Evolutionary conservation across 1,140 invertebrate genomes (phyloP), one percentile per base, ranked within the genome.

Genomic region (Euborellia annulipes): DNA sequence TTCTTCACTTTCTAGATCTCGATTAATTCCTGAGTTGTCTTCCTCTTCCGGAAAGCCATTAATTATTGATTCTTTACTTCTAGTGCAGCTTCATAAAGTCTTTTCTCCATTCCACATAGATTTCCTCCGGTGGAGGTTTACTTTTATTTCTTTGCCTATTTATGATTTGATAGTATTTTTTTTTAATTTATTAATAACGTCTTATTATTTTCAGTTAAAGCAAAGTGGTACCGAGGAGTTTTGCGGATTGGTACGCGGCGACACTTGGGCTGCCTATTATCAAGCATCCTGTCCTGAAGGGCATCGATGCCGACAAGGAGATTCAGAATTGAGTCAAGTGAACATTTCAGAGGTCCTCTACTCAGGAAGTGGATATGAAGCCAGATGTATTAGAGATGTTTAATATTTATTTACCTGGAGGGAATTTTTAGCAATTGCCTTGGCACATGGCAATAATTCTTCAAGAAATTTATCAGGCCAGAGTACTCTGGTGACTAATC

Each of bases 391-490:
- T 27, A 27, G 11, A 11, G 23, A 27, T 27, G 23, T 27, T 6
- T 27, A 27, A 27, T 27, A 6, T 27, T 27, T 44, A 52, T 55
- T 64, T 65, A 79, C 77, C 68, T 75, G 70, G 50, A 66, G 61
- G 0, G 78, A 78, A 52, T 80, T 73, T 48, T 67, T 59, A 13
- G 78, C 74, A 54, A 83, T 72, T 27, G 69, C 65, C 44, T 65
- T 68, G 8, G 76, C 63, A n/a, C 74, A 69, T 13, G 70, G 68
- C 36, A 75, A 63, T 3, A 84, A 55, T 60, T 82, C 75, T 46
- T 76, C 70, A 45, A 73, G 65, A 58, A 81, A 81, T 27, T 70
- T 67, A 41, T 77, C 73, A 1, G 79, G 78, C 76, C 77, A 82
- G 17, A 85, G 56, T 17, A 78, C 67, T 57, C 76, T 71, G 16